phyloP scores from a whole-genome alignment of 2,888 invertebrate genomes.

The Nowickia ferox region DNA sequence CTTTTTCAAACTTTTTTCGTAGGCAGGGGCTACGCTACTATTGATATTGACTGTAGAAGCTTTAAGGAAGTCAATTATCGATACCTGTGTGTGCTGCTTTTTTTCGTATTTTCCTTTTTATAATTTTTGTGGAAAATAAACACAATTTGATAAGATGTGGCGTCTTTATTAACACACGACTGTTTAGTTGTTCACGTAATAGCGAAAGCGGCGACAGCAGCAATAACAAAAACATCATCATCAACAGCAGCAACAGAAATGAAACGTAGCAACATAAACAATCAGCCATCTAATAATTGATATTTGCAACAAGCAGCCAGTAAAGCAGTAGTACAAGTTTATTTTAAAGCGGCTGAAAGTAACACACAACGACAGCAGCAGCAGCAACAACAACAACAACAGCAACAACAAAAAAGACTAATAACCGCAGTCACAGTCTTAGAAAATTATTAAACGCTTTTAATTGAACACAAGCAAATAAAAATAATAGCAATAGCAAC shows the following conservation, averaged over 20 bases:
- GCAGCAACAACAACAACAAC: constrained; percentile 54
- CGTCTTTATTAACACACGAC: constrained; percentile 65
- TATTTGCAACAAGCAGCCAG: constrained; percentile 52
- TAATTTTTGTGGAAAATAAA: constrained; percentile 42
- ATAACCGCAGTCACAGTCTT: constrained; percentile 76
- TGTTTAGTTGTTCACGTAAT: constrained; percentile 65
- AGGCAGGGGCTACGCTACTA: constrained; percentile 55
- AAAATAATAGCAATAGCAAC: constrained; percentile 47
- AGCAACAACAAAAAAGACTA: constrained; percentile 76
- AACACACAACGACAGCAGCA: constrained; percentile 9
- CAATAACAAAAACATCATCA: constrained; percentile 60
- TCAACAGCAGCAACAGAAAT: constrained; percentile 66
- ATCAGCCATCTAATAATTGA: constrained; percentile 48
- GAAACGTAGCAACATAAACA: constrained; percentile 71
- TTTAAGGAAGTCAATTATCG: constrained; percentile 71
- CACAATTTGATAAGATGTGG: constrained; percentile 69
- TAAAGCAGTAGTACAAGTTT: constrained; percentile 67
- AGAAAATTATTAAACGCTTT: constrained; percentile 55
- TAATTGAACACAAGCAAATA: constrained; percentile 40
- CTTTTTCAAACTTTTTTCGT: constrained; percentile 30
- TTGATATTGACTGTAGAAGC: constrained; percentile 56
- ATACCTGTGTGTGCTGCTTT: constrained; percentile 60
- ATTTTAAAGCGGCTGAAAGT: constrained; percentile 47
- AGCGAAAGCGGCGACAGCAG: constrained; percentile 50
- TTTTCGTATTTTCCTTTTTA: constrained; percentile 16